Evolutionary conservation across 2,888 invertebrate genomes (phyloP), one percentile per base, ranked within the genome.

Genomic region (Quadroppia sp.): DNA sequence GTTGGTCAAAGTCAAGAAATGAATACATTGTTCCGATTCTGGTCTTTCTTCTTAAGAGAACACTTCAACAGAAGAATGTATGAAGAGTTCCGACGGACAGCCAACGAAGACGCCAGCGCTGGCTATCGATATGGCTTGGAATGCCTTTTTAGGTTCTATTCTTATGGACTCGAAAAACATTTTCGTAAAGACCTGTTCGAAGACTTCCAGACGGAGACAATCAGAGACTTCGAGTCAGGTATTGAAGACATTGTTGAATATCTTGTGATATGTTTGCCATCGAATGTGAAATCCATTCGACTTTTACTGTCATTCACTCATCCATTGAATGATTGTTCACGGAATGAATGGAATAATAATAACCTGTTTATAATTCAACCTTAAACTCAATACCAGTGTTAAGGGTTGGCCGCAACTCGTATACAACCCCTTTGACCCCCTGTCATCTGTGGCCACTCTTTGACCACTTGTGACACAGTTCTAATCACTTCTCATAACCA

Each of bases 61-160:
- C 95, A 98, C 82, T 99, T 96, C 85, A 99, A 99, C 84, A 88
- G 91, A 79, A 94, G 89, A 78, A 99, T 99, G 98, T 99, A 97
- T 83, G 90, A 90, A 79, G 98, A 99, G 84, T 99, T 99, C 84
- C 89, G 89, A 80, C 86, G 87, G 28, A 83, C 95, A 76, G 96
- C 99, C n/a, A 86, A 90, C 77, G 98, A 98, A 82, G 99, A 99
- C 86, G 93, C 95, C 0, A 85, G 86, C 71, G 89, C 88, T 77
- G 95, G 96, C 13, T 95, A 91, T 85, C 89, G 95, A 56, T 78
- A 78, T 81, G 88, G 88, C 11, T 80, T 88, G 76, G 88, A 88
- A 80, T 87, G 88, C 77, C 82, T 88, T 75, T 99, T 99, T 88
- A 88, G 99, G 61, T 99, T 94, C 86, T 99, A 90, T 85, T 96